Evolutionary conservation across 2,113 vertebrate genomes (phyloP), one percentile per base, ranked within the genome.

Genomic region (Poeciliopsis occidentalis): DNA sequence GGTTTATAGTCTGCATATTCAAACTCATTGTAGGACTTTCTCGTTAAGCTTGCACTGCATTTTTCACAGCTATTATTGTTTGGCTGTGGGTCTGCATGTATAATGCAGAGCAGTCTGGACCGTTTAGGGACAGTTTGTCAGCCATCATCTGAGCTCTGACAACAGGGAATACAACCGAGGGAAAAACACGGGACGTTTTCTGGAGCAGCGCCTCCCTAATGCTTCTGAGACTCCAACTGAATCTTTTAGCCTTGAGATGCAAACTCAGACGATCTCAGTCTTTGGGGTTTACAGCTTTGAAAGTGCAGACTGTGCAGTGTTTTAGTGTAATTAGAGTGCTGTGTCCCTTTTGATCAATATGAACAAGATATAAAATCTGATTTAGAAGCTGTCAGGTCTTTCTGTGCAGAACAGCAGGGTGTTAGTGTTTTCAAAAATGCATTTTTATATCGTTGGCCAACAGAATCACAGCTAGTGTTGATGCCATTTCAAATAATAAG

Each of bases 121-220:
- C 8, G 8, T n/a, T 57, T 57, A 57, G 51, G 51, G 51, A 57
- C 51, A 57, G 22, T 71, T 78, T 81, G 74, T 84, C 81, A 84
- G 72, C 77, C 61, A 32, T 30, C 78, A 84, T 80, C 79, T 83
- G 75, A 24, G 69, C 71, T 78, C 64, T 85, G 83, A 90, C 75
- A 83, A 39, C 75, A 69, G 60, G 47, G 30, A 66, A 64, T 8
- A n/a, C 66, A 37, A 80, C 5, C 7, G 60, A 13, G 61, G 60
- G 61, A 75, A 54, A 24, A 24, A 57, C 22, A 57, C 8, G 0
- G 0, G 24, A n/a, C 1, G 19, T 57, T 78, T 79, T 78, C 67
- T 71, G 29, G 39, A 81, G 64, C 51, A 61, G 13, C 69, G n/a
- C 63, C 32, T 24, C 47, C 73, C 22, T 1, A 8, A 69, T 54